Evolutionary conservation across 2,113 vertebrate genomes (phyloP).

Genomic region (Felis chaus): DNA sequence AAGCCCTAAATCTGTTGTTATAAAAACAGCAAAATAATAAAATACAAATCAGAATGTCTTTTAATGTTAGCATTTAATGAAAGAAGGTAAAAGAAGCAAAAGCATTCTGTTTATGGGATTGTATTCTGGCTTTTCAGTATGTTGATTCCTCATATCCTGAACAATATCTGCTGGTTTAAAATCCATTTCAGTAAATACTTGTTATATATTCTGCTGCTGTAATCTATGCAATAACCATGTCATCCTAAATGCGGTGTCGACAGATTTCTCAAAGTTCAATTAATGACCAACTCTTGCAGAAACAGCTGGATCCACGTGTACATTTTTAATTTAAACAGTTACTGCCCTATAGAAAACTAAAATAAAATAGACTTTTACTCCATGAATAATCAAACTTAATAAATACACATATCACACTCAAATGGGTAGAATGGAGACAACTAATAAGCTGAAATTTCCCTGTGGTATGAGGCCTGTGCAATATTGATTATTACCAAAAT

Average conservation of each 20-base stretch:
- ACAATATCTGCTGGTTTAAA: constrained; percentile 34
- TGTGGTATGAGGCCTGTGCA: background rate
- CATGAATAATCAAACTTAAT: constrained; percentile 2
- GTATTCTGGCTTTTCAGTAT: constrained; percentile 18
- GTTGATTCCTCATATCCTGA: constrained; percentile 5
- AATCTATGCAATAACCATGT: background rate
- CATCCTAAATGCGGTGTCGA: constrained; percentile 6
- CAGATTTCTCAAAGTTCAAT: constrained; percentile 17
- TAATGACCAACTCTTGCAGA: background rate
- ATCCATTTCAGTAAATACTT: constrained; percentile 44
- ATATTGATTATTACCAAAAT: constrained; percentile 22
- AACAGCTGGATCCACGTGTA: constrained; percentile 12
- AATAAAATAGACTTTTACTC: constrained; percentile 30
- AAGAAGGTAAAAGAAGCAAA: constrained; percentile 56
- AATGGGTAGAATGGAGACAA: constrained; percentile 28
- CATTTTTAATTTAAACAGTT: constrained; percentile 44
- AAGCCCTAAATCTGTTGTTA: background rate
- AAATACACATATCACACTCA: background rate
- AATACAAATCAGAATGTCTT: background rate
- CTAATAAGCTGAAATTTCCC: constrained; percentile 49
- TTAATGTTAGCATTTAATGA: constrained; percentile 57
- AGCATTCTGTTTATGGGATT: constrained; percentile 23
- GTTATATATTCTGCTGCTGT: background rate
- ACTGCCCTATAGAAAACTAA: constrained; percentile 11
- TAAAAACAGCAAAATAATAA: constrained; percentile 3